Evolutionary conservation across 1,140 invertebrate genomes (phyloP).

Genomic region (Sarcophaga peregrina): DNA sequence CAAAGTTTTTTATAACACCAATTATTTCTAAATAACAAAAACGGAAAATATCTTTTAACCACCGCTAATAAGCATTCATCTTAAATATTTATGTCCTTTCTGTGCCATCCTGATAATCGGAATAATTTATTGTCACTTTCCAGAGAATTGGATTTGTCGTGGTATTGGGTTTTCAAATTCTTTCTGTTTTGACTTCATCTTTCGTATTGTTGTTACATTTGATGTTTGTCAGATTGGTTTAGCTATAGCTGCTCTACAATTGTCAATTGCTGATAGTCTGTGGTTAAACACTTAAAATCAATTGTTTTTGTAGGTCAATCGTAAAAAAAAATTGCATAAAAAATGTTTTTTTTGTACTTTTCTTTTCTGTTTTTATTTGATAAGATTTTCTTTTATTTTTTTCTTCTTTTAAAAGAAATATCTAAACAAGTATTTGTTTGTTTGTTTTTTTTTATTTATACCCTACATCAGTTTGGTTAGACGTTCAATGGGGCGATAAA

Average conservation of each 20-base stretch:
- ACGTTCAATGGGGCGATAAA: no score
- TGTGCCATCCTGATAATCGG: neutral
- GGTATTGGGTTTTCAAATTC: neutral
- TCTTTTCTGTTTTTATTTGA: neutral
- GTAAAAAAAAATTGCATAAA: constrained; percentile 32
- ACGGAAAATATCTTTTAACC: no score
- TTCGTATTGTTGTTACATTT: no score
- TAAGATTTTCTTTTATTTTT: constrained; percentile 13
- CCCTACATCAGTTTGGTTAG: neutral
- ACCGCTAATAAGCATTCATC: no score
- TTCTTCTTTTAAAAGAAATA: neutral
- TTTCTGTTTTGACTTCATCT: no score
- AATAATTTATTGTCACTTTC: constrained; percentile 34
- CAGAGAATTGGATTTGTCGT: neutral
- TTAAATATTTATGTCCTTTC: neutral
- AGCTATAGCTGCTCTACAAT: neutral
- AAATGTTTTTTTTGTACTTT: constrained; percentile 13
- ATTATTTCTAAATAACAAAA: no score
- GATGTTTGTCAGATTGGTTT: no score
- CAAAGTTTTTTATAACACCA: no score
- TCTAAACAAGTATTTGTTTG: neutral
- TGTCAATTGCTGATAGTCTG: constrained; percentile 4
- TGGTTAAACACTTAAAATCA: constrained; percentile 28
- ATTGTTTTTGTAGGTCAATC: constrained; percentile 38
- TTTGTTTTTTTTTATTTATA: neutral